phyloP scores from a whole-genome alignment of 1,140 invertebrate species.

The Psilanteris sp. region DNA sequence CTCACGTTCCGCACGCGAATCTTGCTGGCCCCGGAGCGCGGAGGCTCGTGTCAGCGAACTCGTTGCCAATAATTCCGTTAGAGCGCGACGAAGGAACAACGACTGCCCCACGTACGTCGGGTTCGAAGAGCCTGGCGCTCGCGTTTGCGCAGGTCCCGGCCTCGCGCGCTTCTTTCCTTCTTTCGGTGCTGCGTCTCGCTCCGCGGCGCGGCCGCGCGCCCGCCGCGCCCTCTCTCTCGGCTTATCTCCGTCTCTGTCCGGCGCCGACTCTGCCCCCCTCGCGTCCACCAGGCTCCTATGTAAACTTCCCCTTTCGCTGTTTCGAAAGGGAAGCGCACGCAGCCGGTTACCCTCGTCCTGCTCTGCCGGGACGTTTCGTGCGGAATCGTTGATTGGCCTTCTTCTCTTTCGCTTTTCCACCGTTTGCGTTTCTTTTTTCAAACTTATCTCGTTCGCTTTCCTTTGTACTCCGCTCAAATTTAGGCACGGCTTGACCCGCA shows the following conservation, averaged over 20 bases:
- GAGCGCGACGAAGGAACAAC: conserved; percentile 63
- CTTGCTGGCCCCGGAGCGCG: conserved; percentile 15
- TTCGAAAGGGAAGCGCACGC: conserved; percentile 60
- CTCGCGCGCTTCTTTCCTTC: conserved; percentile 57
- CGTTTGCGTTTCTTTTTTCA: conserved; percentile 18
- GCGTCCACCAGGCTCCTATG: conserved; percentile 47
- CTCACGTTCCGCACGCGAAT: background rate
- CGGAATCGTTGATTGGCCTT: conserved; percentile 57
- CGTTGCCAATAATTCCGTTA: conserved; percentile 64
- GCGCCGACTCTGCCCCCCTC: conserved; percentile 31
- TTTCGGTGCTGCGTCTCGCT: conserved; percentile 48
- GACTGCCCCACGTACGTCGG: conserved; percentile 61
- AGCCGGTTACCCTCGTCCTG: conserved; percentile 57
- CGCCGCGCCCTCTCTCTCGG: conserved; percentile 16
- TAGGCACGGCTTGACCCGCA: no score
- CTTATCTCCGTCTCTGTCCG: conserved; percentile 33
- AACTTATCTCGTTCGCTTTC: conserved; percentile 19
- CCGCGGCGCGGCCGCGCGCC: conserved; percentile 1
- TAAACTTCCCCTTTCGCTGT: conserved; percentile 59
- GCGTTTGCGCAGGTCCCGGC: conserved; percentile 55
- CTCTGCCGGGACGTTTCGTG: conserved; percentile 47
- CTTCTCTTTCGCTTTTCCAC: conserved; percentile 54
- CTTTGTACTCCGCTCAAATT: conserved; percentile 21
- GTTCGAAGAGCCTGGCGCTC: conserved; percentile 56
- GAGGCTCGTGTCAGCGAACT: conserved; percentile 60